A percentile compares a stretch with the other conserved stretches of the same genome.
Evolutionary conservation across 2,797 vertebrate genomes (phyloP).

Genomic region (Euthynnus affinis): DNA sequence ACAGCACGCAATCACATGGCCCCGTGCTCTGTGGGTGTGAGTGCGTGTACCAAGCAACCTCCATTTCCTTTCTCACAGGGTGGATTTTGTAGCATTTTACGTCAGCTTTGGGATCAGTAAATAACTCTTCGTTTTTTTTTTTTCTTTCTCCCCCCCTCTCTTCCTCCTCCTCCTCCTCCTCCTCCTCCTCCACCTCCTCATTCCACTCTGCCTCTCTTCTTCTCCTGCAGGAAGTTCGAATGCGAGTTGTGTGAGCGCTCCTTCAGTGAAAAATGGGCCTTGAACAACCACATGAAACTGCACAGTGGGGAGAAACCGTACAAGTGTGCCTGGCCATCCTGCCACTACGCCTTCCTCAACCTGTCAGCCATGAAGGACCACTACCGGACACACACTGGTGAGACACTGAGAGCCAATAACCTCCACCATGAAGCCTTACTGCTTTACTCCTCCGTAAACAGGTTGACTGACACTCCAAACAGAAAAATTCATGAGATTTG

Average conservation of each 20-base stretch:
- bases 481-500: conserved; percentile 36
- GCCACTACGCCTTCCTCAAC: conserved; percentile 98
- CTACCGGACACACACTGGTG: conserved; percentile 98
- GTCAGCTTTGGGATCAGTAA: conserved; percentile 80
- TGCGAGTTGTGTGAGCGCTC: conserved; percentile 95
- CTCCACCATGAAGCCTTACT: conserved; percentile 9
- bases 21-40: conserved; percentile 65
- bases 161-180: conserved; percentile 9
- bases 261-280: conserved; percentile 98
- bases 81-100: conserved; percentile 74
- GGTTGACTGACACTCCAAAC: conserved; percentile 38
- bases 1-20: conserved; percentile 64
- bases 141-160: conserved; percentile 22
- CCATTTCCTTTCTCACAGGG: conserved; percentile 70
- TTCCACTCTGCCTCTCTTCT: conserved; percentile 54
- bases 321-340: conserved; percentile 96
- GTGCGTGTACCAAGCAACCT: conserved; percentile 71
- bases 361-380: conserved; percentile 99
- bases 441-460: conserved; percentile 41
- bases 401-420: conserved; percentile 52
- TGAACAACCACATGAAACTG: conserved; percentile 99
- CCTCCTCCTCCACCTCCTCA: conserved; percentile 44
- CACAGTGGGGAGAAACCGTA: conserved; percentile 98
- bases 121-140: conserved; percentile 69
- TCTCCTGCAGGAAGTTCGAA: conserved; percentile 92